Evolutionary conservation across 1,140 invertebrate genomes (phyloP), one percentile per base, ranked within the genome.

Genomic region (Drosophila yakuba): DNA sequence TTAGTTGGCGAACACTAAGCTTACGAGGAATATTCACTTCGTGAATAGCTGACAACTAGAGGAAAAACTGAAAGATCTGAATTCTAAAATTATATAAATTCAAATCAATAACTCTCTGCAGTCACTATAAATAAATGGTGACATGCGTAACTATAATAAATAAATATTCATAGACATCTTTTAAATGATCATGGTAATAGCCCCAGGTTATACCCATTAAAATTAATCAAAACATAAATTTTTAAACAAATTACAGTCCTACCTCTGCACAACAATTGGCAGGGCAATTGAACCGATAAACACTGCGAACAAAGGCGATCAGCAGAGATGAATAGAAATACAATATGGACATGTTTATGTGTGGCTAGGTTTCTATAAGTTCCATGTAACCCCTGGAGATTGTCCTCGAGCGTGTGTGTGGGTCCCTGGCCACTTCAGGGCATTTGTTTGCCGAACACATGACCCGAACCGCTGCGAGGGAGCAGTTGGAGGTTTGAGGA

Each of bases 321-420:
- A 36, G 32, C 25, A 41, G 39, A 60, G 36, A 63, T 63, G 41
- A 62, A 75, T 55, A 68, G 59, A 43, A 48, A 55, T 58, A 55
- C 69, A 79, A 62, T 62, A 52, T 56, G 36, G 50, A 12, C 67
- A 67, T 77, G 67, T 64, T 62, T 51, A n/a, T 57, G 41, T 63
- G 41, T 47, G 60, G 44, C 32, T 71, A 47, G 20, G 69, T 68
- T 41, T 57, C 57, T 43, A 57, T 39, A 71, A 64, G 57, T 57
- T 47, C 57, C 38, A 52, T 39, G 52, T 58, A 55, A 51, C 71
- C 60, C 60, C 63, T 74, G 59, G 60, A 38, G 55, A 51, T 61
- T 80, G 78, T 80, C 74, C 35, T 23, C 32, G 61, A 73, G 60
- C 23, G 45, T 47, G 36, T 66, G 59, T 63, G 72, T 67, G 61